A percentile compares a stretch with the other conserved stretches of the same genome.
Evolutionary conservation across 2,113 vertebrate species (phyloP).

Genomic region (Pseudolaguvia tuberculata): DNA sequence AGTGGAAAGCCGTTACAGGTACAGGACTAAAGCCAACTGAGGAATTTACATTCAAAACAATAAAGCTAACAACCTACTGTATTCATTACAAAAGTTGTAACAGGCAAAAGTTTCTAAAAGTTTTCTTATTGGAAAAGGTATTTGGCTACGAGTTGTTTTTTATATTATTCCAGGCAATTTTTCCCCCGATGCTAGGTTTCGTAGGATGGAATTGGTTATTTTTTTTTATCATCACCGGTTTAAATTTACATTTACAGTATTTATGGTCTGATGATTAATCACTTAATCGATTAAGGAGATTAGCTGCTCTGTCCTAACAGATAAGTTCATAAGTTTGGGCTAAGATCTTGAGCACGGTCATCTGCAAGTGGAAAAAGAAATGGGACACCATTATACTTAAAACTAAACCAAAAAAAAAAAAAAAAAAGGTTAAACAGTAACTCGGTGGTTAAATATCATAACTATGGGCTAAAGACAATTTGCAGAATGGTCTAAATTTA

Average conservation of each 20-base stretch:
- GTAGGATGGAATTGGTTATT: background rate
- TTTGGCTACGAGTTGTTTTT: background rate
- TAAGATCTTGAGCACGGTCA: background rate
- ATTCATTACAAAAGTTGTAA: background rate
- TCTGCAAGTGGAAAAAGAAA: no score
- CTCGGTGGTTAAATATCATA: slow-evolving; percentile 11
- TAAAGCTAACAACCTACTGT: background rate
- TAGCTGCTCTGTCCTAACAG: background rate
- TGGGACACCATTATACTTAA: no score
- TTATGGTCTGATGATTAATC: background rate
- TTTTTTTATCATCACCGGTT: background rate
- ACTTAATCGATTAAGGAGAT: background rate
- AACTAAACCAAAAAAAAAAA: no score
- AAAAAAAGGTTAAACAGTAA: slow-evolving; percentile 16
- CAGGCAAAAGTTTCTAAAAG: background rate
- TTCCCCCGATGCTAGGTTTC: background rate
- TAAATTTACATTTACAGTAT: background rate
- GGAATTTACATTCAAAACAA: background rate
- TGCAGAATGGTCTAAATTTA: background rate
- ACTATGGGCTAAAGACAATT: background rate
- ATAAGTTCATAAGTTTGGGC: background rate
- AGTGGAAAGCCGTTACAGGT: background rate
- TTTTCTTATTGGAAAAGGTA: background rate
- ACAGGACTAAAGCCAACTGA: background rate
- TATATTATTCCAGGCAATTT: background rate